Conservation (phyloP, 2,113 vertebrate genomes). For the Brachypodius melanocephalos region DNA sequence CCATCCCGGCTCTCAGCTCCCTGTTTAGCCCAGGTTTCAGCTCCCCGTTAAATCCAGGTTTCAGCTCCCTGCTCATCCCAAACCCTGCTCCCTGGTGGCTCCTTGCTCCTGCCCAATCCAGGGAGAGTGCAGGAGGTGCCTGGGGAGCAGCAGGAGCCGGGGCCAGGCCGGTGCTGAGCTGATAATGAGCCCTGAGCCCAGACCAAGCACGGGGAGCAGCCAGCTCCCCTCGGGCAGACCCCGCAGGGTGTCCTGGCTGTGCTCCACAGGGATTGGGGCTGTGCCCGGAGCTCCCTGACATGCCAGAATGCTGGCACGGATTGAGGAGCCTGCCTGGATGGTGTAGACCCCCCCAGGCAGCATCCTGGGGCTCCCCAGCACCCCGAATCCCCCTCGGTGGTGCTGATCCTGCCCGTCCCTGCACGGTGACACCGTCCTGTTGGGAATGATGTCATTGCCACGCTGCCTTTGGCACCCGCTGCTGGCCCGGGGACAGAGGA, state of each 20-base stretch:
- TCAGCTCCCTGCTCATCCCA: not conserved
- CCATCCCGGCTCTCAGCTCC: not conserved
- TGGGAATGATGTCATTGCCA: not conserved
- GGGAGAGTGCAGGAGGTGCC: not conserved
- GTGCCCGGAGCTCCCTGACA: not conserved
- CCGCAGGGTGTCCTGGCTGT: accelerated
- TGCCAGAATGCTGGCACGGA: accelerated
- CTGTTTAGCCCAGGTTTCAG: not conserved
- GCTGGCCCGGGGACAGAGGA: not conserved
- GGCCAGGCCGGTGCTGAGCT: not conserved
- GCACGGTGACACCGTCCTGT: not conserved
- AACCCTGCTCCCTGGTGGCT: not conserved
- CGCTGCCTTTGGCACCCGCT: not conserved
- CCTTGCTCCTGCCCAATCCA: not conserved
- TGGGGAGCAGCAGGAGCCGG: not conserved
- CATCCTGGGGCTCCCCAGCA: not conserved
- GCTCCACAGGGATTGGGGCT: accelerated
- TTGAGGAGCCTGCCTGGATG: accelerated
- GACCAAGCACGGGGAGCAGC: not conserved
- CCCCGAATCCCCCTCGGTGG: not conserved
- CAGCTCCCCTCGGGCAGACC: accelerated
- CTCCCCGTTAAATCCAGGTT: too few relatives aligned
- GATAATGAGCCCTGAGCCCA: not conserved
- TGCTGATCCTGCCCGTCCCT: not conserved
- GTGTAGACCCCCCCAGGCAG: accelerated